Conservation (phyloP, 2,797 vertebrate species). For the Phoebastria nigripes region DNA sequence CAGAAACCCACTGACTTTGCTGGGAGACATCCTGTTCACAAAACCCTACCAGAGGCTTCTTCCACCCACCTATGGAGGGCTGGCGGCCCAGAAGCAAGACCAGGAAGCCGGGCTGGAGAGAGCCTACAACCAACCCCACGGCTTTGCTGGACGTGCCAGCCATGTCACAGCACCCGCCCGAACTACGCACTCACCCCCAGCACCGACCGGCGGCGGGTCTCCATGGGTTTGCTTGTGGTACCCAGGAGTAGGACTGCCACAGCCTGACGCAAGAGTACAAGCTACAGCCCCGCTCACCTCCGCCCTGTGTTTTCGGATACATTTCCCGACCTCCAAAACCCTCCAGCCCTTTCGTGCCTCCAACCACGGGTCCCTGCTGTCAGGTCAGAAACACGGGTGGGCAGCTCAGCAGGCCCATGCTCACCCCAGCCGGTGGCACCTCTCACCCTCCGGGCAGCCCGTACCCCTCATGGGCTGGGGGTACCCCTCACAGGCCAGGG, state of each 20-base stretch:
- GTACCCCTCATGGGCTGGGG: fast-evolving
- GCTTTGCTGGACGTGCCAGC: neutral
- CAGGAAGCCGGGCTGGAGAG: fast-evolving
- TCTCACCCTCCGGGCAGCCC: neutral
- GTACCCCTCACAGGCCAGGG: neutral
- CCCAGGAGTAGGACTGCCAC: fast-evolving
- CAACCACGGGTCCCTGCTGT: neutral
- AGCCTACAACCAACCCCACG: fast-evolving
- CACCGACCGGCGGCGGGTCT: fast-evolving
- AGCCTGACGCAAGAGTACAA: fast-evolving
- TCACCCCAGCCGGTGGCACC: too few relatives aligned
- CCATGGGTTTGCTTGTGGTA: fast-evolving
- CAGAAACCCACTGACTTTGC: fast-evolving
- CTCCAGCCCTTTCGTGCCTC: neutral
- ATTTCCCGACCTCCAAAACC: neutral
- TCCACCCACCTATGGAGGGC: too few relatives aligned
- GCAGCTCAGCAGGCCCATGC: neutral
- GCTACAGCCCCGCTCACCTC: neutral
- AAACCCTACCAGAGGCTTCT: neutral
- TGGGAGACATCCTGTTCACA: neutral
- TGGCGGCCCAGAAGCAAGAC: fast-evolving
- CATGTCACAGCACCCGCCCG: fast-evolving
- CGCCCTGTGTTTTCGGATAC: fast-evolving
- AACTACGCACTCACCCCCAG: fast-evolving
- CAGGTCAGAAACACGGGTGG: neutral